A percentile compares a stretch with the other conserved stretches of the same genome.
phyloP scores from a whole-genome alignment of 2,797 vertebrate genomes.

The Sebastes itinus region DNA sequence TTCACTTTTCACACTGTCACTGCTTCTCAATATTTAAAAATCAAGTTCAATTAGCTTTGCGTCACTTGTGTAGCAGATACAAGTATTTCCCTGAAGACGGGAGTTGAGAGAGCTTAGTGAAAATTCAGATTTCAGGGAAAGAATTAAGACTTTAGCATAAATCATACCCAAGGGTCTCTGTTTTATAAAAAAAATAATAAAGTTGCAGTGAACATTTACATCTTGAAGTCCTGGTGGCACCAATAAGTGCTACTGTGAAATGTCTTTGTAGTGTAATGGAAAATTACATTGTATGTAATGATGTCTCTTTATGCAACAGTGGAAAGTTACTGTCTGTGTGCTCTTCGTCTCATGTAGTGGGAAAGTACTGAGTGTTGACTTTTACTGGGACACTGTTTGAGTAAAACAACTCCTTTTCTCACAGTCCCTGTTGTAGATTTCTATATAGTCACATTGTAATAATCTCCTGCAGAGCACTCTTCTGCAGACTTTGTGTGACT shows the following conservation, averaged over 20 bases:
- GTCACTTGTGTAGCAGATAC: background rate
- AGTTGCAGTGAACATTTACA: background rate
- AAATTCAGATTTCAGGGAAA: background rate
- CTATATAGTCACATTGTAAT: no score
- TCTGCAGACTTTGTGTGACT: no score
- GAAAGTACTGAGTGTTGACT: no score
- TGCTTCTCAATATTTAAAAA: slow-evolving; percentile 6
- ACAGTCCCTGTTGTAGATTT: no score
- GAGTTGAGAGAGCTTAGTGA: background rate
- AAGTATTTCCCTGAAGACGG: background rate
- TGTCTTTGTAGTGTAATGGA: background rate
- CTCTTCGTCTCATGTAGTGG: no score
- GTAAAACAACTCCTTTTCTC: no score
- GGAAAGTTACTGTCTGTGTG: no score
- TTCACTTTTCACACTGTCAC: slow-evolving; percentile 22
- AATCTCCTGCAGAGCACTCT: no score
- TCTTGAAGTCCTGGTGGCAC: background rate
- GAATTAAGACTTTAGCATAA: background rate
- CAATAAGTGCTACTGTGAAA: background rate
- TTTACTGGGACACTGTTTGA: no score
- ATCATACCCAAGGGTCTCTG: background rate
- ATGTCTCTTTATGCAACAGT: no score
- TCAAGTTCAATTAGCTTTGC: slow-evolving; percentile 12
- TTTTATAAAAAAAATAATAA: background rate
- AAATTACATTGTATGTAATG: no score